A percentile compares a stretch with the other conserved stretches of the same genome.
phyloP scores from a whole-genome alignment of 2,113 vertebrate species.

The Holacanthus passer region DNA sequence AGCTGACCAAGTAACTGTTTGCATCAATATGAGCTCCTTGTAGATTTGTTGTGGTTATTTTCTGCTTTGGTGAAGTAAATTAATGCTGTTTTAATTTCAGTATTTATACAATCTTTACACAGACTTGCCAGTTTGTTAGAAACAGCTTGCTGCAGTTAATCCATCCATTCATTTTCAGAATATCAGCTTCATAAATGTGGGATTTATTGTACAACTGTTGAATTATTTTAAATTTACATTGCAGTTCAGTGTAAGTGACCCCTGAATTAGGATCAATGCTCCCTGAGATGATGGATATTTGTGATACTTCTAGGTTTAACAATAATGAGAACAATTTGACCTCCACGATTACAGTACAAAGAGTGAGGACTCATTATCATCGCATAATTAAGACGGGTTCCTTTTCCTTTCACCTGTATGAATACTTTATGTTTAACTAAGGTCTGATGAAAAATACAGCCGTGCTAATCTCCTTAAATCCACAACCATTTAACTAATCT shows the following conservation, averaged over 20 bases:
- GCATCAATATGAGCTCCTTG: background rate
- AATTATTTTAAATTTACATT: background rate
- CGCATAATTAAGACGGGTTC: background rate
- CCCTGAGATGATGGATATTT: conserved; percentile 9
- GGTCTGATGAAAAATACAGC: conserved; percentile 35
- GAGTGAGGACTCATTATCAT: conserved; percentile 18
- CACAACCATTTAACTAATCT: conserved; percentile 52
- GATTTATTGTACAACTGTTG: background rate
- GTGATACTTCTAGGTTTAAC: background rate
- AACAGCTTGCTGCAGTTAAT: background rate
- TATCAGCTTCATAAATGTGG: background rate
- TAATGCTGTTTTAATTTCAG: background rate
- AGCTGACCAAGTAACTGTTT: background rate
- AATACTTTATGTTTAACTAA: conserved; percentile 47
- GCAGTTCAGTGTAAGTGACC: background rate
- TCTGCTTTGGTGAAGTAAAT: background rate
- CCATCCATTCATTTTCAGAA: background rate
- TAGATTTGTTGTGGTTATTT: background rate
- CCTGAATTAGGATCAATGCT: background rate
- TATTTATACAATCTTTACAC: background rate
- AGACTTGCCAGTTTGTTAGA: background rate
- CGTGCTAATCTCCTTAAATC: conserved; percentile 53
- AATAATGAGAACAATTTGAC: background rate
- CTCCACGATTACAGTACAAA: background rate
- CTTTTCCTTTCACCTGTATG: conserved; percentile 43